Evolutionary conservation across 1,140 invertebrate genomes (phyloP).

Genomic region (Drosophila kanapiae): DNA sequence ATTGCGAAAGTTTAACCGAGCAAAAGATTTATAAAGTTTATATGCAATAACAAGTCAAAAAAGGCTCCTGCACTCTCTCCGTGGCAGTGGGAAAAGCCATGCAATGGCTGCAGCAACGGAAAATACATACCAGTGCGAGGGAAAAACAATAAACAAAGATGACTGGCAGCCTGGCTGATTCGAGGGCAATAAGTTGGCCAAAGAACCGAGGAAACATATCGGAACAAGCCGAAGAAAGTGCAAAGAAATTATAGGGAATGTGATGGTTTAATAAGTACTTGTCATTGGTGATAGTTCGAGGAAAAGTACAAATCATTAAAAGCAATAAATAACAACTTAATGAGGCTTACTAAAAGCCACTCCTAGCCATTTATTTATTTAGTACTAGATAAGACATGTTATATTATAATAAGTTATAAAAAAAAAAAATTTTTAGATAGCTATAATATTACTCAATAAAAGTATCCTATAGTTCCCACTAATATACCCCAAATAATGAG

Average conservation of each 20-base stretch:
- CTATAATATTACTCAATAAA: too few relatives aligned
- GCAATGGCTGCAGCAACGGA: conserved; percentile 27
- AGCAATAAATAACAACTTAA: neutral
- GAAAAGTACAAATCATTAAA: neutral
- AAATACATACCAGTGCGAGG: conserved; percentile 14
- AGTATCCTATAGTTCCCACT: neutral
- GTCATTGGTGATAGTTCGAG: neutral
- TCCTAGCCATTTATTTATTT: too few relatives aligned
- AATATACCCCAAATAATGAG: neutral
- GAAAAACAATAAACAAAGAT: conserved; percentile 69
- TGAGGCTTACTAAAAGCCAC: too few relatives aligned
- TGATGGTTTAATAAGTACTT: neutral
- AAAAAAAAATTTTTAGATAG: too few relatives aligned
- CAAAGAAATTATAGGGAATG: neutral
- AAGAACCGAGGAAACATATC: conserved; percentile 13
- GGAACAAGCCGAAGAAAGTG: neutral
- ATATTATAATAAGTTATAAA: too few relatives aligned
- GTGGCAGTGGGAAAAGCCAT: conserved; percentile 19
- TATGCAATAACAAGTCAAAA: conserved; percentile 74
- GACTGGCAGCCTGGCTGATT: conserved; percentile 16
- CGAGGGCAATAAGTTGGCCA: conserved; percentile 59
- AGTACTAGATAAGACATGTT: too few relatives aligned
- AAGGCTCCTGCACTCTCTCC: conserved; percentile 31
- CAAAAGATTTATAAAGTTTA: conserved; percentile 83
- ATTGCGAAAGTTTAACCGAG: conserved; percentile 82